Evolutionary conservation across 2,888 invertebrate genomes (phyloP).

Genomic region (Scelioninae gen. 1): DNA sequence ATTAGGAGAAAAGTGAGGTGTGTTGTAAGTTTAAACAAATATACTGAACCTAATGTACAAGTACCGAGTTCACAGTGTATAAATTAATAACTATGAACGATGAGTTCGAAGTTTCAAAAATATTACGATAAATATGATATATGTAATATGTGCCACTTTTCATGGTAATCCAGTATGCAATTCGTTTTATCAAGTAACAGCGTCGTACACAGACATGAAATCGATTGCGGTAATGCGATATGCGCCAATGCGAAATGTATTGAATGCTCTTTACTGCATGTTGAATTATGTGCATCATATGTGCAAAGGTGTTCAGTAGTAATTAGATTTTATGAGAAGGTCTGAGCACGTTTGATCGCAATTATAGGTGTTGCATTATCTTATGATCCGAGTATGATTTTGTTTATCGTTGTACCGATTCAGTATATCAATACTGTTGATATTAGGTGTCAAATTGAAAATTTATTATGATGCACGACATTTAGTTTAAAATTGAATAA

Average conservation of each 20-base stretch:
- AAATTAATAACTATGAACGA: background rate
- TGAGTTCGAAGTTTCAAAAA: background rate
- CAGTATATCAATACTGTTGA: too few species aligned
- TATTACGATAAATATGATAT: slow-evolving; percentile 3
- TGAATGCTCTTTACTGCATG: slow-evolving; percentile 39
- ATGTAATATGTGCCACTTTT: slow-evolving; percentile 29
- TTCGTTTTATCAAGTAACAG: slow-evolving; percentile 48
- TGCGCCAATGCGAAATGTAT: slow-evolving; percentile 61
- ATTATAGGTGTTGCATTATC: slow-evolving; percentile 14
- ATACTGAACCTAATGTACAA: too few species aligned
- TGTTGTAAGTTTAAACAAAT: too few species aligned
- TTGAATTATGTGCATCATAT: slow-evolving; percentile 55
- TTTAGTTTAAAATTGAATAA: too few species aligned
- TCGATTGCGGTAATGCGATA: slow-evolving; percentile 65
- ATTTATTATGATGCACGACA: too few species aligned
- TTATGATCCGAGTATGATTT: background rate
- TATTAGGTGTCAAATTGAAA: too few species aligned
- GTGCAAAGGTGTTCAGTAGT: slow-evolving; percentile 35
- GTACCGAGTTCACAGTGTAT: background rate
- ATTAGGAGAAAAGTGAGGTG: too few species aligned
- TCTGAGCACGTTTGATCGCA: slow-evolving; percentile 25
- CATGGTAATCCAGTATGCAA: slow-evolving; percentile 48
- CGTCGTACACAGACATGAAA: slow-evolving; percentile 46
- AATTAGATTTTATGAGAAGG: slow-evolving; percentile 50
- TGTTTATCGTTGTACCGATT: background rate